These are phyloP conservation scores for Oreotrochilus melanogaster DNA, from an alignment of 2,113 vertebrate species.

Conservation along the genomic window DNA sequence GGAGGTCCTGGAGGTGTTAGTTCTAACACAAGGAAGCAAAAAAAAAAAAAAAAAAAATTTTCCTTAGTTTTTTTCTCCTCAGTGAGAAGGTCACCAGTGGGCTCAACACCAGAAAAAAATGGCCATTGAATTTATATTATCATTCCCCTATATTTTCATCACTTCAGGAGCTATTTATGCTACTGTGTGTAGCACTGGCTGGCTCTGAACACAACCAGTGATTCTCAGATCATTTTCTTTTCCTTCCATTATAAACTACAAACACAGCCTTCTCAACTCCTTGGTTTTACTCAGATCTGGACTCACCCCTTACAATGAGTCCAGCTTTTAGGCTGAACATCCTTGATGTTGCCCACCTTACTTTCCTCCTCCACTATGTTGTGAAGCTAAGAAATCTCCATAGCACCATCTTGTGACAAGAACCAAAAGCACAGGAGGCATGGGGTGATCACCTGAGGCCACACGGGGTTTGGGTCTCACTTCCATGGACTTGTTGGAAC, in stretches of 20 bases:
- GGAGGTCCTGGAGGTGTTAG: neutral
- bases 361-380: neutral
- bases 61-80: neutral
- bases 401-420: slow-evolving; percentile 67
- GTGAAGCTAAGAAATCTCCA: neutral
- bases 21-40: neutral
- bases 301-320: rapidly evolving
- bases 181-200: neutral
- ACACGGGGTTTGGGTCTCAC: neutral
- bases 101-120: neutral
- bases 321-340: neutral
- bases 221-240: neutral
- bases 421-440: neutral
- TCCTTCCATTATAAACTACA: neutral
- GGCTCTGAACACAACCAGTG: neutral
- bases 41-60: neutral
- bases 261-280: neutral
- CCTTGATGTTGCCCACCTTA: neutral
- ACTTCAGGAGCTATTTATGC: neutral
- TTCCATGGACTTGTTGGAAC: rapidly evolving
- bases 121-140: neutral
- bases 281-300: neutral
- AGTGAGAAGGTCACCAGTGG: neutral
- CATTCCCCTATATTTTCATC: neutral
- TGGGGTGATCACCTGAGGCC: neutral